Conservation (phyloP, 2,797 vertebrate genomes). For the Paratrypauchen microcephalus region DNA sequence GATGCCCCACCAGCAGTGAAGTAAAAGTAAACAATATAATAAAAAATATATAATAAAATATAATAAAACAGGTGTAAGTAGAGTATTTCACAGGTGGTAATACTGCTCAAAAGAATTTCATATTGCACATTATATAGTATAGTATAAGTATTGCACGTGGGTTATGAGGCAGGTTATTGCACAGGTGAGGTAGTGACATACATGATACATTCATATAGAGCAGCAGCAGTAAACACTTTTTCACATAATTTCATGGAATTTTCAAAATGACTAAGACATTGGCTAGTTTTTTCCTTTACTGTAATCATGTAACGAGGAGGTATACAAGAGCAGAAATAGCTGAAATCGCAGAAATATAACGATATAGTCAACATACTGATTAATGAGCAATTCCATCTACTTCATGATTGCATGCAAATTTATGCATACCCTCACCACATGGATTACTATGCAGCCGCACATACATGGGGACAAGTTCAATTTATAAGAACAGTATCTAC, state of each 20-base stretch:
- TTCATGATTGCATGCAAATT: conserved; percentile 12
- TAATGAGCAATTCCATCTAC: conserved; percentile 4
- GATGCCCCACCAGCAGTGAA: too few relatives aligned
- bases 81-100: too few relatives aligned
- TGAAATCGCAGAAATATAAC: not conserved
- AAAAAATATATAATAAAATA: too few relatives aligned
- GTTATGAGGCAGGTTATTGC: too few relatives aligned
- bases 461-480: not conserved
- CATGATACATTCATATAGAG: too few relatives aligned
- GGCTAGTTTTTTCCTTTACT: not conserved
- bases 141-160: too few relatives aligned
- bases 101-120: too few relatives aligned
- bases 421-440: not conserved
- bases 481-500: conserved; percentile 13
- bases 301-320: not conserved
- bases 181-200: too few relatives aligned
- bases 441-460: not conserved
- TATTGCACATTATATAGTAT: too few relatives aligned
- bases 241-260: not conserved
- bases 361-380: conserved; percentile 1
- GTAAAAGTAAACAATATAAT: too few relatives aligned
- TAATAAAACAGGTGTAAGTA: too few relatives aligned
- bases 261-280: not conserved
- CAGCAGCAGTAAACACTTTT: too few relatives aligned
- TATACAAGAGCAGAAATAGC: not conserved